Base-by-base conservation (phyloP, 2,797 vertebrate genomes). In the Basileuterus tristriatus region DNA sequence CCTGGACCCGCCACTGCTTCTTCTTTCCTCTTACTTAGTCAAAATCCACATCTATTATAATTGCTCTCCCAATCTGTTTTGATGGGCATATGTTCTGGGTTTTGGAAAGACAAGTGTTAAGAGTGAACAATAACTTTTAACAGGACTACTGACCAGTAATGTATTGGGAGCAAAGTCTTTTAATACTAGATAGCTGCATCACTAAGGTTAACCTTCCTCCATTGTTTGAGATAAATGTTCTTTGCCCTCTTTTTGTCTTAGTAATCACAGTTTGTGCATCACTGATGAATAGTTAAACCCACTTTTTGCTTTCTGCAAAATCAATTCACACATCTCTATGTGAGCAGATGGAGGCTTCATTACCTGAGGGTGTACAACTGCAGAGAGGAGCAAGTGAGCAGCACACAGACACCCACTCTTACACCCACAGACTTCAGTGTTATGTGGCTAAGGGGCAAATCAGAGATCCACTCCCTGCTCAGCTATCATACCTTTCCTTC, bases 371-470 rank as follows among this genome's bases (percentile, higher is more conserved):
- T 71, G 65, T 64, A 68, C 58, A 86, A 46, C 46, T 81, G 55
- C 83, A 90, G 89, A 75, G 27, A 92, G 58, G 78, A 92, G n/a
- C 67, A 64, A 94, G 79, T 62, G 84, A 96, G 64, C 91, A 92
- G 79, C 26, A 27, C 47, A 30, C 17, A 89, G 64, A 91, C 84
- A 91, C 84, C 87, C 81, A 89, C 23, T 0, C 32, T 70, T 60
- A 49, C 11, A 6, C 46, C 78, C 81, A 44, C 75, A 67, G 37
- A 43, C 34, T 72, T 23, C 1, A 67, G 29, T 43, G 67, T 65
- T 50, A 46, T 19, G 63, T 11, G 34, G 37, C 68, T 83, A 41
- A 56, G 52, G 46, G 34, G 29, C 41, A 85, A 84, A 4, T 47
- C 39, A 39, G 32, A 47, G 41, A 64, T 27, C 32, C 30, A 9